Percentiles rank a stretch among this genome's conserved stretches.
These are phyloP conservation scores for Macrocentrus cingulum DNA, from an alignment of 1,140 invertebrate genomes.

Conservation along the genomic window DNA sequence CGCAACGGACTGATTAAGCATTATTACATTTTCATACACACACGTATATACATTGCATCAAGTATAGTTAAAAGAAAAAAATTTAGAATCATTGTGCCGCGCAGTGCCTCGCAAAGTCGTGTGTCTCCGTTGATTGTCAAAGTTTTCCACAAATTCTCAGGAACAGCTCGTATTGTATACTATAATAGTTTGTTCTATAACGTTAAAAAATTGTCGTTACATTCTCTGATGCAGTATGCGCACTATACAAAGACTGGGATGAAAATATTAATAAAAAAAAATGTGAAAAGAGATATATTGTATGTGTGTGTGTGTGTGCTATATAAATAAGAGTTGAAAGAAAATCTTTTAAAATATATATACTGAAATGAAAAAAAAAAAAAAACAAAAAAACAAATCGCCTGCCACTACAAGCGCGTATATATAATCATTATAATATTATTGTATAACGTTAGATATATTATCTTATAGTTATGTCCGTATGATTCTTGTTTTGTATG, in stretches of 20 bases:
- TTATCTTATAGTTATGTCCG: background rate
- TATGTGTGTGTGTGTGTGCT: background rate
- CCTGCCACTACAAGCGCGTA: constrained; percentile 14
- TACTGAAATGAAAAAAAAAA: too few species aligned
- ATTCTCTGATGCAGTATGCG: constrained; percentile 20
- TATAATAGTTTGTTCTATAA: background rate
- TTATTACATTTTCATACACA: background rate
- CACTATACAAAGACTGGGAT: constrained; percentile 26
- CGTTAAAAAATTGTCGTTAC: constrained; percentile 1
- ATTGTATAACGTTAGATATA: constrained; percentile 2
- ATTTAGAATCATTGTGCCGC: constrained; percentile 6
- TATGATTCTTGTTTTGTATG: constrained; percentile 6
- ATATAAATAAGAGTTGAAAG: background rate
- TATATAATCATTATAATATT: constrained; percentile 12
- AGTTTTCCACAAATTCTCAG: constrained; percentile 26
- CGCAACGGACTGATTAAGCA: background rate
- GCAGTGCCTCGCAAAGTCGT: constrained; percentile 13
- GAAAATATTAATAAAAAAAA: constrained; percentile 1
- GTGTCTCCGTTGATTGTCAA: constrained; percentile 12
- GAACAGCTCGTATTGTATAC: background rate
- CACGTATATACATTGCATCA: background rate
- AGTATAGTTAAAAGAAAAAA: background rate
- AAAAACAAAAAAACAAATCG: constrained; percentile 13
- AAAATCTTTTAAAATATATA: too few species aligned
- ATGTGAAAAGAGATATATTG: background rate